Evolutionary conservation across 2,797 vertebrate species (phyloP).

Genomic region (Sebastes miniatus): DNA sequence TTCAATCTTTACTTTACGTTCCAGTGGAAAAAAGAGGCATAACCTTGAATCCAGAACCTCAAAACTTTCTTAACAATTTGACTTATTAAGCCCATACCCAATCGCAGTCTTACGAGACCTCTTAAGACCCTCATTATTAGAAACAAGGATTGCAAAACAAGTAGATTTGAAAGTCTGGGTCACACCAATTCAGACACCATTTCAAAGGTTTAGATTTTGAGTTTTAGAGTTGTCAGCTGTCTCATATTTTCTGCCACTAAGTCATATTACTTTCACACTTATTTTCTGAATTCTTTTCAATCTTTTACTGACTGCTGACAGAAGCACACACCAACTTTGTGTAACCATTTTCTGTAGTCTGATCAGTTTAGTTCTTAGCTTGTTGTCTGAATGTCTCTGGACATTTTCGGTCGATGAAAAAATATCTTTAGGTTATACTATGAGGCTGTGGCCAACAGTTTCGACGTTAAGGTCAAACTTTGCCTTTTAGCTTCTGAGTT

Average conservation of each 20-base stretch:
- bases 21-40: not conserved
- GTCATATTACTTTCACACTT: not conserved
- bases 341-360: not conserved
- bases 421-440: not conserved
- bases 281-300: conserved; percentile 6
- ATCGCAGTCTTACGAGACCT: not conserved
- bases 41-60: not conserved
- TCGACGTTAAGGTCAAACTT: not conserved
- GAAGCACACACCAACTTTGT: not conserved
- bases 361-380: not conserved
- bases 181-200: not conserved
- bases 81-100: not conserved
- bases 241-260: not conserved
- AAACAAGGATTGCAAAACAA: conserved; percentile 6
- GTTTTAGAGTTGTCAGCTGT: not conserved
- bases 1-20: too few relatives aligned
- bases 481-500: too few relatives aligned
- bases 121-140: too few relatives aligned
- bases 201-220: not conserved
- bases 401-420: not conserved
- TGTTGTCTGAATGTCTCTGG: not conserved
- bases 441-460: not conserved
- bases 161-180: not conserved
- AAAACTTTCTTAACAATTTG: conserved; percentile 14
- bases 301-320: not conserved